A percentile compares a stretch with the other conserved stretches of the same genome.
Conservation (phyloP, 2,113 vertebrate species). For the Myocastor coypus region DNA sequence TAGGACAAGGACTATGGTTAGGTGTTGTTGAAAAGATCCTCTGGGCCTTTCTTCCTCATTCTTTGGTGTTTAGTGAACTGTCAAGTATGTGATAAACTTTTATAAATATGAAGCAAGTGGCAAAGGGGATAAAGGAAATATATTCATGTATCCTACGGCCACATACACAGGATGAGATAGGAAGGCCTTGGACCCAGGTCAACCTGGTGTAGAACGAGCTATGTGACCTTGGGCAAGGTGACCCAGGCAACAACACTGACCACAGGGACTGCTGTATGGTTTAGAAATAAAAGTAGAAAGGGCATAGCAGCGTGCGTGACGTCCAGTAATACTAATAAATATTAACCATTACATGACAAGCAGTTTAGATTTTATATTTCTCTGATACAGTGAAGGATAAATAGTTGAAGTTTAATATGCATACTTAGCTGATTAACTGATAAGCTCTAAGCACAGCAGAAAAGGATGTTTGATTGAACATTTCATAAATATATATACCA, state of each 20-base stretch:
- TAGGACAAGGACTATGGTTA: background rate
- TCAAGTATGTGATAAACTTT: background rate
- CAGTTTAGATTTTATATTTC: background rate
- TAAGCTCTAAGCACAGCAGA: background rate
- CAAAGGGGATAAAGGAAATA: background rate
- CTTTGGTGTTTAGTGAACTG: background rate
- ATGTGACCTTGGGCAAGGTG: background rate
- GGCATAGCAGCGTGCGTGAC: background rate
- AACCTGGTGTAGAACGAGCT: background rate
- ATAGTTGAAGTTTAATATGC: background rate
- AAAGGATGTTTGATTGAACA: background rate
- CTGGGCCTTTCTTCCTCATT: background rate
- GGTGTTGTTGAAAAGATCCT: background rate
- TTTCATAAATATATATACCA: background rate
- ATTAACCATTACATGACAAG: background rate
- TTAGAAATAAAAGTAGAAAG: background rate
- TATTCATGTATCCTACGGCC: background rate
- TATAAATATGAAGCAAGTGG: background rate
- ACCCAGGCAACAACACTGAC: background rate
- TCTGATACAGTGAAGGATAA: background rate
- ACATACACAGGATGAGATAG: background rate
- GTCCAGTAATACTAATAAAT: background rate
- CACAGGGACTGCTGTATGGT: accelerated
- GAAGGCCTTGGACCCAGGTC: background rate
- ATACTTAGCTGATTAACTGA: background rate